phyloP scores from a whole-genome alignment of 1,140 invertebrate genomes.

The Lepidotrigona ventralis region DNA sequence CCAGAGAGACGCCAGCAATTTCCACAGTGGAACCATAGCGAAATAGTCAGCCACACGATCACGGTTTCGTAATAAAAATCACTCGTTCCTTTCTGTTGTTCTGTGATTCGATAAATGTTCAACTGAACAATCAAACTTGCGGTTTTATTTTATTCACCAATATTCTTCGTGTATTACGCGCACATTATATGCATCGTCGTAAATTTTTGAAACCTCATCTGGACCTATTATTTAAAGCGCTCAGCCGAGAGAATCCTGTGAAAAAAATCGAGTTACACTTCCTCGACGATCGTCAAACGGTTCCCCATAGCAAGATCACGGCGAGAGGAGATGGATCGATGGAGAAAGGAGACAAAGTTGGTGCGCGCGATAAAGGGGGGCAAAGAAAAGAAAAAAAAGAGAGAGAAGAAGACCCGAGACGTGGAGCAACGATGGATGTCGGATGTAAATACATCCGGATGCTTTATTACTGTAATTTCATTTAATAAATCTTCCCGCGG shows the following conservation, averaged over 20 bases:
- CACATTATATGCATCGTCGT: no score
- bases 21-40: background rate
- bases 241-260: no score
- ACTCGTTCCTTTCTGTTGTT: background rate
- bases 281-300: no score
- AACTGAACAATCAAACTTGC: no score
- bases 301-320: background rate
- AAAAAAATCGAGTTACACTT: no score
- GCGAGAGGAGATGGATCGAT: background rate
- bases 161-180: no score
- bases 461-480: constrained; percentile 64
- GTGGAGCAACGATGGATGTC: background rate
- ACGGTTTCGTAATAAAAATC: background rate
- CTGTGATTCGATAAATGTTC: no score
- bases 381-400: background rate
- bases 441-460: constrained; percentile 28
- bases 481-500: constrained; percentile 65
- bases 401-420: background rate
- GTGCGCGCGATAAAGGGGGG: background rate
- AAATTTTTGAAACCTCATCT: no score
- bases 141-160: no score
- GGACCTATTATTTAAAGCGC: no score
- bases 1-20: background rate
- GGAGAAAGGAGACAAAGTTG: no score
- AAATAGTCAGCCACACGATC: background rate